Evolutionary conservation across 2,797 vertebrate genomes (phyloP).

Genomic region (Euthynnus affinis): DNA sequence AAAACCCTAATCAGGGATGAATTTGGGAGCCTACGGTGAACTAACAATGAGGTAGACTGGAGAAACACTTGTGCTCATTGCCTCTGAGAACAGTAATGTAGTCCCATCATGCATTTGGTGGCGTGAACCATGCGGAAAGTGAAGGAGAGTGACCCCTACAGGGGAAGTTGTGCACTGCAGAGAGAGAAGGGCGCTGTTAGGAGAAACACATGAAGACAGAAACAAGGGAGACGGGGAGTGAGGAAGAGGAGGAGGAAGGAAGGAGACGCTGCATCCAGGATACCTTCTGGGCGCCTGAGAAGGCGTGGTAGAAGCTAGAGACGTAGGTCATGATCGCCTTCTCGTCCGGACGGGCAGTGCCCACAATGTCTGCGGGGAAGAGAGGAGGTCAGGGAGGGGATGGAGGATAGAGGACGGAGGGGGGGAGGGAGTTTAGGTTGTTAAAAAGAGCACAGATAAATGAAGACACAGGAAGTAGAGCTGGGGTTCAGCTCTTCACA

Average conservation of each 20-base stretch:
- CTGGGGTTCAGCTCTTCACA: conserved; percentile 34
- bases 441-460: conserved; percentile 58
- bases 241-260: conserved; percentile 31
- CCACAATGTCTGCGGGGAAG: conserved; percentile 96
- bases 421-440: conserved; percentile 17
- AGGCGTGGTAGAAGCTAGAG: conserved; percentile 99
- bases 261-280: conserved; percentile 88
- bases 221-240: conserved; percentile 46
- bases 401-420: conserved; percentile 2
- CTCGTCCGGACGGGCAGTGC: conserved; percentile 98
- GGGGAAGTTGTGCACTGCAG: conserved; percentile 84
- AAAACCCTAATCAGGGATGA: conserved; percentile 22
- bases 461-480: conserved; percentile 59
- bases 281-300: conserved; percentile 99
- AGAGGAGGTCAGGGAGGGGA: conserved; percentile 58
- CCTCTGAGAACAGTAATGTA: conserved; percentile 67
- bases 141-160: conserved; percentile 79
- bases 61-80: conserved; percentile 74
- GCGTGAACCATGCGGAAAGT: conserved; percentile 88
- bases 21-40: not conserved
- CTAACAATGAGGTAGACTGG: conserved; percentile 47
- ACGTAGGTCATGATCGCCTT: conserved; percentile 99
- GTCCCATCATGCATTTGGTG: conserved; percentile 90
- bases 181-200: conserved; percentile 85
- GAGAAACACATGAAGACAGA: conserved; percentile 53